Base-by-base conservation (phyloP, 2,888 invertebrate genomes). In the Eupeodes luniger region DNA sequence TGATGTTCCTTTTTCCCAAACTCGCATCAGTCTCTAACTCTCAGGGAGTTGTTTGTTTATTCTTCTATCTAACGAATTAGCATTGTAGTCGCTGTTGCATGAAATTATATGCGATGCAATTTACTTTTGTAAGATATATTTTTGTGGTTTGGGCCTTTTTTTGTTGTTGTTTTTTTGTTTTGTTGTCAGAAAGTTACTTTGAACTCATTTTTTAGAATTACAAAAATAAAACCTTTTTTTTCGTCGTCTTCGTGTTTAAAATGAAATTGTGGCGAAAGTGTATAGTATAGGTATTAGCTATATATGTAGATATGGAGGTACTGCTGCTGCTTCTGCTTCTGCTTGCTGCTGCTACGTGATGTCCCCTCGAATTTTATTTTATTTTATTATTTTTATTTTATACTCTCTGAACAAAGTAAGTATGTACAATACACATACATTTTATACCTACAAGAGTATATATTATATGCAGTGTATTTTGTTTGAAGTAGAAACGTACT, bases 61-160 rank as follows among this genome's bases (percentile, higher is more conserved):
- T 57, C 55, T 81, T 88, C 69, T 75, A 88, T 84, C 84, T 81
- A 88, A 88, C 88, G 75, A 88, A 88, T 88, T 88, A 88, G 88
- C 81, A 83, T 88, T 88, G 88, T 88, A 81, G 81, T 78, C 88
- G 84, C 74, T 88, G 88, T 88, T 88, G 88, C 85, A 88, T 88
- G 85, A 88, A 88, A 88, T 85, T 88, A 88, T 88, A 88, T 81
- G 85, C 84, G 85, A 85, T 88, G 88, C 88, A 85, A 84, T 88
- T 72, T 85, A 85, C 85, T 88, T 75, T 79, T 85, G 80, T 78
- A 53, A 72, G 66, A 61, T 70, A 62, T 66, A 55, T 61, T 67
- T 78, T 86, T 51, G 64, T 49, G 57, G 44, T 70, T 27, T 62
- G 47, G 34, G 27, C 34, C 16, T 66, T 53, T 49, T 74, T 64